These are phyloP conservation scores for Glyphotaelius pellucidus DNA, from an alignment of 2,888 invertebrate species.

Conservation along the genomic window DNA sequence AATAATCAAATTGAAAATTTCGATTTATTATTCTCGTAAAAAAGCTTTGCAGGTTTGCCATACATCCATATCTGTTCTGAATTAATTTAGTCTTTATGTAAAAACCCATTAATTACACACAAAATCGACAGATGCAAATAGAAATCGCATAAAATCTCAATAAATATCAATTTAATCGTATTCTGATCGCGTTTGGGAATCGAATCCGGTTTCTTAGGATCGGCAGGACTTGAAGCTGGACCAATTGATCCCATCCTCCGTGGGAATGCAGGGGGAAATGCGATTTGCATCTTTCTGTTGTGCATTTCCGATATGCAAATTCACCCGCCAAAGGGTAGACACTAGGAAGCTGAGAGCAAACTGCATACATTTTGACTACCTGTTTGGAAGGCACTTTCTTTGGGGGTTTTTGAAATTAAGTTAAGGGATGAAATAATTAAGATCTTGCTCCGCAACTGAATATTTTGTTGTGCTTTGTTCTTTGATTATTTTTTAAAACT, in stretches of 20 bases:
- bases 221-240: neutral
- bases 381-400: neutral
- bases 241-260: neutral
- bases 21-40: neutral
- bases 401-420: neutral
- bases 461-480: neutral
- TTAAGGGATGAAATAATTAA: neutral
- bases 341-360: neutral
- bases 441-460: neutral
- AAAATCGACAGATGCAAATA: conserved; percentile 21
- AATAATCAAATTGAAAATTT: neutral
- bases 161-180: conserved; percentile 29
- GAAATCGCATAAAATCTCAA: neutral
- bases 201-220: conserved; percentile 38
- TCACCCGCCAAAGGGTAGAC: neutral
- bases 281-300: conserved; percentile 62
- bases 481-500: too few species aligned
- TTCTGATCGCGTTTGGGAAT: conserved; percentile 39
- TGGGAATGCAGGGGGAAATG: conserved; percentile 58
- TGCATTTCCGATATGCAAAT: conserved; percentile 63
- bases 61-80: neutral
- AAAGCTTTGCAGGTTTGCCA: neutral
- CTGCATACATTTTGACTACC: neutral
- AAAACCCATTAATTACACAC: neutral
- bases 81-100: neutral